These are phyloP conservation scores for Epirrhoe alternata DNA, from an alignment of 2,888 invertebrate species.

Conservation along the genomic window DNA sequence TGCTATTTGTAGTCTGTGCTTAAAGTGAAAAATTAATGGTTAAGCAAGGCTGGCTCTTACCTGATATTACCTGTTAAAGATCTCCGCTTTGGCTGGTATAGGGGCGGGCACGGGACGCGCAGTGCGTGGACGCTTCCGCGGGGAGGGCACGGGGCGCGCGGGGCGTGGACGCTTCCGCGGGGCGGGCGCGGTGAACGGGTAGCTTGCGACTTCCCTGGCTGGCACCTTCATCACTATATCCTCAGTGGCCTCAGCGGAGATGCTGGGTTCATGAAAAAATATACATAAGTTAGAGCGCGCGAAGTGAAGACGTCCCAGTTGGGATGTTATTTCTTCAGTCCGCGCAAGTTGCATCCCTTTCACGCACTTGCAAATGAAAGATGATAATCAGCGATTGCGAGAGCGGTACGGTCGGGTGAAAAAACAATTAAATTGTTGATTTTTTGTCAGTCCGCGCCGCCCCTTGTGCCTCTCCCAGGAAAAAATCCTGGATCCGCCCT, in stretches of 20 bases:
- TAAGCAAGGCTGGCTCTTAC: neutral
- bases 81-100: neutral
- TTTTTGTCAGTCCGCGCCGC: too few species aligned
- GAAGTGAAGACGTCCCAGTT: constrained; percentile 3
- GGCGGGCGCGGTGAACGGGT: neutral
- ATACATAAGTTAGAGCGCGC: too few species aligned
- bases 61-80: constrained; percentile 43
- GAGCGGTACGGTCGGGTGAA: too few species aligned
- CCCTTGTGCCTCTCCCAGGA: too few species aligned
- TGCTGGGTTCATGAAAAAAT: constrained; percentile 1
- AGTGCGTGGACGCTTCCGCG: constrained; percentile 50
- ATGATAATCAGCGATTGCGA: too few species aligned
- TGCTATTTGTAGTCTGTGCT: too few species aligned
- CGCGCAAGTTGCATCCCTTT: too few species aligned
- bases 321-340: neutral
- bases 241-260: constrained; percentile 6
- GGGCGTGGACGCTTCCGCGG: constrained; percentile 48
- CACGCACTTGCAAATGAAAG: too few species aligned
- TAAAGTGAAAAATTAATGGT: neutral
- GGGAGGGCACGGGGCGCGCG: constrained; percentile 1
- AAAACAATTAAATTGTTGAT: too few species aligned
- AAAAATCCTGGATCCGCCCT: too few species aligned
- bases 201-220: neutral
- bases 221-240: constrained; percentile 16
- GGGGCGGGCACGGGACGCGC: neutral